These are phyloP conservation scores for Phaethornis superciliosus DNA, from an alignment of 2,113 vertebrate species.

Conservation along the genomic window DNA sequence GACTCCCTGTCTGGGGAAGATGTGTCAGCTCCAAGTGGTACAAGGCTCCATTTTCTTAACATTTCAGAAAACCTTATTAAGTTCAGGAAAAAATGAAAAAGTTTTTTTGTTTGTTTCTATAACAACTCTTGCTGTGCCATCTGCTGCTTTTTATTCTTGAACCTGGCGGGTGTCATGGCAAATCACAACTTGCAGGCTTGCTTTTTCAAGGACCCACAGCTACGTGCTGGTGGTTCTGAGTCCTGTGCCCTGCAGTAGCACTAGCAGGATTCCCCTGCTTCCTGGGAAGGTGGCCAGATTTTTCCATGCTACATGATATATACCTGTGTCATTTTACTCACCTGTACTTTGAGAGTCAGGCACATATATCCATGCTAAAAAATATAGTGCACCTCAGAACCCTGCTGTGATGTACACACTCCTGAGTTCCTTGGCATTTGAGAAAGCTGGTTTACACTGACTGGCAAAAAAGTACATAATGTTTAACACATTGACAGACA, in stretches of 20 bases:
- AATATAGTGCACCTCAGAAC: background rate
- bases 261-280: background rate
- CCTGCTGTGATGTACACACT: background rate
- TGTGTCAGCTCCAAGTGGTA: background rate
- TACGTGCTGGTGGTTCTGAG: accelerated
- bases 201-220: background rate
- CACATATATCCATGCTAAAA: background rate
- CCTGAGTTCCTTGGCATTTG: accelerated
- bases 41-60: background rate
- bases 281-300: background rate
- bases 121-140: background rate
- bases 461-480: background rate
- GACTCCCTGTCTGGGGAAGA: background rate
- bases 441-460: background rate
- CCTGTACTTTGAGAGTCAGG: background rate
- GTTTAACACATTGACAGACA: background rate
- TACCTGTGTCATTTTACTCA: background rate
- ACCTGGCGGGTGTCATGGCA: background rate
- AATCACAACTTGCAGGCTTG: background rate
- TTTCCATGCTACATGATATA: accelerated
- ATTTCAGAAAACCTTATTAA: background rate
- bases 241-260: background rate
- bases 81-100: background rate
- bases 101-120: background rate
- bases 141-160: conserved; percentile 6